phyloP scores from a whole-genome alignment of 2,888 invertebrate species.

The Napeogenes sylphis region DNA sequence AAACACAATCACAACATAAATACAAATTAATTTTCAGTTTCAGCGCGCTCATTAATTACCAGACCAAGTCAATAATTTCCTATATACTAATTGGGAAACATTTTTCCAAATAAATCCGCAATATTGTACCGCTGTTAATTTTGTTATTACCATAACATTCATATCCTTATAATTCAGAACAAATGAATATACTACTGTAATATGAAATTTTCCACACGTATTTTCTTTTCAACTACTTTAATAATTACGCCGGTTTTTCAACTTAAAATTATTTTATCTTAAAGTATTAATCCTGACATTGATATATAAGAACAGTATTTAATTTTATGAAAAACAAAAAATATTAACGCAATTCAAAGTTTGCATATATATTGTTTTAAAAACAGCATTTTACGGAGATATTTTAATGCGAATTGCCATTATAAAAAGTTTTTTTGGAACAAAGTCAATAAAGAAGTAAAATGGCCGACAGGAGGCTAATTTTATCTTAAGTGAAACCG shows the following conservation, averaged over 20 bases:
- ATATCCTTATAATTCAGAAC: no score
- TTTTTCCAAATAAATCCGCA: constrained; percentile 7
- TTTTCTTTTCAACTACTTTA: no score
- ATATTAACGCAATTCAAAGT: not conserved
- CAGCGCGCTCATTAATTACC: constrained; percentile 4
- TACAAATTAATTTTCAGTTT: constrained; percentile 2
- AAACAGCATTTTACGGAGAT: not conserved
- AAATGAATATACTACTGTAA: no score
- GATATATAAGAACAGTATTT: no score
- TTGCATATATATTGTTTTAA: constrained; percentile 1
- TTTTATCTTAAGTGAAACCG: constrained; percentile 16
- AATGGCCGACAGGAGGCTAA: constrained; percentile 17
- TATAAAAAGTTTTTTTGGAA: constrained; percentile 4
- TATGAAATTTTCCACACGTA: no score
- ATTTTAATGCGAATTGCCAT: not conserved
- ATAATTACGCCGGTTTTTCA: no score
- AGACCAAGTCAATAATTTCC: constrained; percentile 12
- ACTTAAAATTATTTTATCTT: no score
- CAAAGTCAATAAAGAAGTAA: constrained; percentile 16
- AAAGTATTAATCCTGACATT: no score
- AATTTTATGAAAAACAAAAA: no score
- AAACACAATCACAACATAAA: not conserved
- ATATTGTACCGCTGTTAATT: not conserved
- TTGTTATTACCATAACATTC: no score
- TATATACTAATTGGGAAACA: constrained; percentile 14